phyloP scores from a whole-genome alignment of 2,113 vertebrate species.

The Tyto alba region DNA sequence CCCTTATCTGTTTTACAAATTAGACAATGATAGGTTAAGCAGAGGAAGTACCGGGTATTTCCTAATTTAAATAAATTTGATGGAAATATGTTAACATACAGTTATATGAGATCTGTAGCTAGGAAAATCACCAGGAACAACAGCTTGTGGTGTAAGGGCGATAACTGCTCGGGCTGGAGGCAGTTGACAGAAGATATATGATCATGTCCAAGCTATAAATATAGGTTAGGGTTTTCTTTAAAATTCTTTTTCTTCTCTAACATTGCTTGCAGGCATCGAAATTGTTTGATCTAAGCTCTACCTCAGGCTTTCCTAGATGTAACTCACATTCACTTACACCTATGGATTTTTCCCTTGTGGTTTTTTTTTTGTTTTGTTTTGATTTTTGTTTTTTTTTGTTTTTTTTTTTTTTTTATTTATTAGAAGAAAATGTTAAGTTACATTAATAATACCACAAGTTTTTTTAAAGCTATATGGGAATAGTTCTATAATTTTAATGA shows the following conservation, averaged over 20 bases:
- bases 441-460: not conserved
- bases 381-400: not conserved
- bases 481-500: not conserved
- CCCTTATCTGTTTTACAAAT: not conserved
- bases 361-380: not conserved
- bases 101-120: not conserved
- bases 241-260: not conserved
- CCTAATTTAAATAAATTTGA: not conserved
- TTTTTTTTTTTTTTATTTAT: not conserved
- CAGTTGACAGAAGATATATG: not conserved
- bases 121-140: not conserved
- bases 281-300: not conserved
- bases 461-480: not conserved
- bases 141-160: not conserved
- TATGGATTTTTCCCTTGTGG: rapidly evolving
- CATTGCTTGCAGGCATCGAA: not conserved
- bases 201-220: not conserved
- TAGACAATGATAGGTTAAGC: not conserved
- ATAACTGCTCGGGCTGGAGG: not conserved
- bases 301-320: not conserved
- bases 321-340: not conserved
- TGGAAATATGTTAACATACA: not conserved
- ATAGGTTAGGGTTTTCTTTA: not conserved
- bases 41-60: not conserved
- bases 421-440: not conserved